These are phyloP conservation scores for Morbakka virulenta DNA, from an alignment of 30 jellyfish, hydroid and myxozoan species.

Conservation along the genomic window DNA sequence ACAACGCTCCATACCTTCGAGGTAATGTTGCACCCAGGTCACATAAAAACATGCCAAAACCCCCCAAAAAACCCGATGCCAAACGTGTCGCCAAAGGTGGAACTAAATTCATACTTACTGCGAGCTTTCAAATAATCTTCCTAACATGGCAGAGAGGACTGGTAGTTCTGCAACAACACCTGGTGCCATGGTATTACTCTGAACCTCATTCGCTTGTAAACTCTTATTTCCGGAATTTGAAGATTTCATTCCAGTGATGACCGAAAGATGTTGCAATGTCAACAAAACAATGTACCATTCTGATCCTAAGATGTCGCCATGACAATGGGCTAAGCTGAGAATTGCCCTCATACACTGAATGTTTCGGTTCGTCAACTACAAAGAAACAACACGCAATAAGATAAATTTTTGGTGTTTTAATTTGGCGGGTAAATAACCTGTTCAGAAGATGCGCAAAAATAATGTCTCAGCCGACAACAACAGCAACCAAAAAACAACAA, in stretches of 20 bases:
- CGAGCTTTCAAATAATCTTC: slow-evolving; percentile 91
- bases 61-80: neutral
- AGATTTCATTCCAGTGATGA: slow-evolving; percentile 78
- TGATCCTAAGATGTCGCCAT: slow-evolving; percentile 86
- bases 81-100: neutral
- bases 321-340: slow-evolving; percentile 91
- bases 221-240: slow-evolving; percentile 88
- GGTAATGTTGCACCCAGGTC: no score
- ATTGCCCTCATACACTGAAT: slow-evolving; percentile 96
- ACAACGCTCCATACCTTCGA: no score
- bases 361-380: slow-evolving; percentile 81
- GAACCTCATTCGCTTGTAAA: slow-evolving; percentile 84
- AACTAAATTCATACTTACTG: slow-evolving; percentile 21
- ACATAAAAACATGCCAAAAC: no score
- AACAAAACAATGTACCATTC: slow-evolving; percentile 87
- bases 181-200: slow-evolving; percentile 70
- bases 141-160: slow-evolving; percentile 85
- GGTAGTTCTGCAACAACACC: slow-evolving; percentile 84
- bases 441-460: no score
- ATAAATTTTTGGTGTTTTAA: no score
- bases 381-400: no score
- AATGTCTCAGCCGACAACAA: no score
- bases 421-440: no score
- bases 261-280: slow-evolving; percentile 87
- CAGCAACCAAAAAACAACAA: no score